Conservation (phyloP, 2,797 vertebrate genomes). For the Tragelaphus oryx region DNA sequence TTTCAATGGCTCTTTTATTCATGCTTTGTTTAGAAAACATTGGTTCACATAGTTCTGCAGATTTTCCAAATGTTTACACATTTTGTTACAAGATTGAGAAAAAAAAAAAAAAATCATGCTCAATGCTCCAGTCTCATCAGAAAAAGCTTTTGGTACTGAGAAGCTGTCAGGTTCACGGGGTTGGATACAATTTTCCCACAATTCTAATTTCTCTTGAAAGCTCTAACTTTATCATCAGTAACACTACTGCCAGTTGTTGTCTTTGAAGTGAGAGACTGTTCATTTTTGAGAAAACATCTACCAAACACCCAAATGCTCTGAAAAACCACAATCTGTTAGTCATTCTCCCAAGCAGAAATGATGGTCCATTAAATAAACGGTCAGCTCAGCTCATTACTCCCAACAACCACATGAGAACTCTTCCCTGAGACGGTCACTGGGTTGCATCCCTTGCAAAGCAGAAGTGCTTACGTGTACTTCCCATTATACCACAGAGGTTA, state of each 20-base stretch:
- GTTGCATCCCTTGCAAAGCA: not conserved
- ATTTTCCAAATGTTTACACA: not conserved
- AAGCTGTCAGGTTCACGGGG: not conserved
- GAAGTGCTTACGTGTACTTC: not conserved
- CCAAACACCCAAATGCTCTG: not conserved
- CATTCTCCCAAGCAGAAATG: not conserved
- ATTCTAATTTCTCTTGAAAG: not conserved
- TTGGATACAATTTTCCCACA: not conserved
- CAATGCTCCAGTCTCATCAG: not conserved
- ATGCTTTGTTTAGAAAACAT: constrained; percentile 12
- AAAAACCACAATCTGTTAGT: not conserved
- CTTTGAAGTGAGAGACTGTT: not conserved
- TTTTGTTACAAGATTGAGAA: not conserved
- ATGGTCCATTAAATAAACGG: not conserved
- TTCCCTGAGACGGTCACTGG: rapidly evolving
- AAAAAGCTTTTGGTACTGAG: not conserved
- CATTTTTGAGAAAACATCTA: not conserved
- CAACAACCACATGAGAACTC: not conserved
- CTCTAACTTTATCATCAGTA: not conserved
- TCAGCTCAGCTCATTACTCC: not conserved
- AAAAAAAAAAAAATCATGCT: not conserved
- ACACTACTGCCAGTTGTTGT: not conserved
- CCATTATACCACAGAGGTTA: not conserved
- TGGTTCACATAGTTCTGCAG: not conserved
- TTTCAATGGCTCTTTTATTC: not conserved